Conservation (phyloP, 2,113 vertebrate species). For the Tylochromis polylepis region DNA sequence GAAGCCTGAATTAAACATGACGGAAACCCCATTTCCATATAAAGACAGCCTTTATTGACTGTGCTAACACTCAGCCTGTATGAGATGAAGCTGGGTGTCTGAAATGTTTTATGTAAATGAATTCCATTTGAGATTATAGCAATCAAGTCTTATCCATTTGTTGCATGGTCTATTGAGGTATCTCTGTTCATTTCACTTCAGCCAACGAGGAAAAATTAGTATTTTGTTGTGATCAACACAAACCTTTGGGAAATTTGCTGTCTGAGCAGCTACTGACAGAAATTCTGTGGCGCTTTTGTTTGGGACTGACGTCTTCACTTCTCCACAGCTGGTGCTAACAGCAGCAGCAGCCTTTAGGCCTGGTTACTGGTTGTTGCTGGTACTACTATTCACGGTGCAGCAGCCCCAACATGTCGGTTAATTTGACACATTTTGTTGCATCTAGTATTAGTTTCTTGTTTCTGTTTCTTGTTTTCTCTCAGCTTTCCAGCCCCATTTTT, state of each 20-base stretch:
- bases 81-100: not conserved
- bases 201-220: not conserved
- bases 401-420: not conserved
- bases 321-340: not conserved
- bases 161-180: not conserved
- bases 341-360: not conserved
- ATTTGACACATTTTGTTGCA: not conserved
- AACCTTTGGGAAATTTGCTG: not conserved
- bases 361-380: not conserved
- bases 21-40: not conserved
- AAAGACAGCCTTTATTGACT: not conserved
- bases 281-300: not conserved
- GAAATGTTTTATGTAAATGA: not conserved
- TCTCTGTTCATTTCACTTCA: not conserved
- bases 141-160: not conserved
- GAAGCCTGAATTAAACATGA: not conserved
- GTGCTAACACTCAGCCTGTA: not conserved
- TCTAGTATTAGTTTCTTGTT: not conserved
- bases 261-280: not conserved
- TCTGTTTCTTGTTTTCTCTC: not conserved
- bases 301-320: not conserved
- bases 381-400: not conserved
- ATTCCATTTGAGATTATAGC: not conserved
- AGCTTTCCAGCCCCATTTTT: fast-evolving
- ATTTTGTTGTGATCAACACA: not conserved